Evolutionary conservation across 2,888 invertebrate genomes (phyloP), one percentile per base, ranked within the genome.

Genomic region (Heliconius erato): DNA sequence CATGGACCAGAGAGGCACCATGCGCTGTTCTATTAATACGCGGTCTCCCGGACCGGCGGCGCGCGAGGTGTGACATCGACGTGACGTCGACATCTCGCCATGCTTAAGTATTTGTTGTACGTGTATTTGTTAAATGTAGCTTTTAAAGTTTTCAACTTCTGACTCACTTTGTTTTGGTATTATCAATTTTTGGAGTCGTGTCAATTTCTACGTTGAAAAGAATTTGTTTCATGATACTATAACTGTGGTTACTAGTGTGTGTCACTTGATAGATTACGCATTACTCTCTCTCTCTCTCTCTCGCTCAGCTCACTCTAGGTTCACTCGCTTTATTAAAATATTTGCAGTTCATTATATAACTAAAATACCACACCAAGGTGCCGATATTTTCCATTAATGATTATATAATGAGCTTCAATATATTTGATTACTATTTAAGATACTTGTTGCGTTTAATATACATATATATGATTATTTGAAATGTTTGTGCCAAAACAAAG

Each of bases 11-110:
- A 76, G 82, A 82, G 83, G 81, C 84, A 85, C 82, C 85, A 79
- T 81, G 79, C 83, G 81, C 79, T 82, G 65, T 79, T 79, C 87
- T 88, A 88, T 86, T 84, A 84, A 87, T 88, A 88, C 85, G 68
- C 80, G 78, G 84, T 79, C 88, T 86, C 87, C 88, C 88, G 87
- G 83, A 79, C 83, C 78, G 82, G 68, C 79, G 67, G 81, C 79
- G 63, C 78, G 82, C 84, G 72, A 79, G 77, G 49, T 78, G 83
- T 79, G 83, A 83, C 83, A 81, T 81, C 80, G 49, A 74, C 16
- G 54, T 79, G 83, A 83, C 83, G 81, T 83, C 49, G 23, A 59
- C 65, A 23, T 12, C 59, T n/a, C 54, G 6, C 5, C 65, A 16
- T 79, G n/a, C 54, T 49, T 28, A 49, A 49, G 77, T 49, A 54